Evolutionary conservation across 2,797 vertebrate genomes (phyloP), one percentile per base, ranked within the genome.

Genomic region (Melanotaenia maccullochi): DNA sequence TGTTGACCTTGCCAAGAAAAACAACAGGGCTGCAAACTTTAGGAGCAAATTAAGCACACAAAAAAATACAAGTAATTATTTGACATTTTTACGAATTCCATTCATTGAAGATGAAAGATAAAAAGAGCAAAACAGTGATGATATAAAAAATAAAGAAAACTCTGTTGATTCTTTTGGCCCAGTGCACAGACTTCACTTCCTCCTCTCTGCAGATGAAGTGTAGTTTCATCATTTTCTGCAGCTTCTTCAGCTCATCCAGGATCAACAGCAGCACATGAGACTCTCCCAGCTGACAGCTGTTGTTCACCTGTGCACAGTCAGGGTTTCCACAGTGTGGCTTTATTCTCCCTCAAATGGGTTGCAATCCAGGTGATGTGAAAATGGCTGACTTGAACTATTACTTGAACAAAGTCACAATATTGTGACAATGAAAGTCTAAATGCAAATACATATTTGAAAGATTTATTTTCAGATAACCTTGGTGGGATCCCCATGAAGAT

Each of bases 131-230:
- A 54, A 90, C 83, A 0, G 70, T 40, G 65, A 36, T 36, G 30
- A 91, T 0, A 32, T 94, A 94, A 69, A 91, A 78, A 24, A 71
- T 16, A 24, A 90, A 87, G 75, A 92, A 94, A 2, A 1, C 75
- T 32, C 4, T 73, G 84, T 94, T 89, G 82, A 93, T 86, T 28
- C 60, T 83, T 13, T 14, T 9, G 14, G 91, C 90, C 91, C 84
- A 90, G 44, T 16, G 55, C 1, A 18, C 0, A 0, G 9, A 60
- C 52, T 49, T 85, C 44, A 52, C 59, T 9, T 25, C 25, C 0
- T 65, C 30, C 12, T 55, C 22, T 1, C 65, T 65, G 73, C 18
- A 12, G 71, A 22, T 5, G 4, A 76, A 7, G 47, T 81, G 63
- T 62, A 64, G 7, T 44, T 59, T 40, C 20, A 83, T n/a, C 5